Conservation (phyloP, 2,797 vertebrate genomes). For the Crenichthys baileyi region DNA sequence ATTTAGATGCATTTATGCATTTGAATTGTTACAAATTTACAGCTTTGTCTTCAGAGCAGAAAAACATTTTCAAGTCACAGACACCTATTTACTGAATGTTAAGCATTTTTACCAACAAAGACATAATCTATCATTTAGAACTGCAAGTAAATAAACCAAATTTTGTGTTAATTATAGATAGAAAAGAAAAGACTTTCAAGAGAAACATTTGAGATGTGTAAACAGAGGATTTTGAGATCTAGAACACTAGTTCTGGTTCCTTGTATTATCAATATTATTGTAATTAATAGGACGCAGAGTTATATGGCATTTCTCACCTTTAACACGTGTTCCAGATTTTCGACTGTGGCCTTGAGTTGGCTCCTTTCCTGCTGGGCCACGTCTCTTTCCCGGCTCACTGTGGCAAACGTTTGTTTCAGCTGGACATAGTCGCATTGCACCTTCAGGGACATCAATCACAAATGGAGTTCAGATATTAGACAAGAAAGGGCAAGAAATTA, state of each 20-base stretch:
- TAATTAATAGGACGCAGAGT: background rate
- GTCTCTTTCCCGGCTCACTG: constrained; percentile 85
- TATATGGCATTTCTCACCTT: constrained; percentile 81
- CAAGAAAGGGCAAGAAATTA: constrained; percentile 2
- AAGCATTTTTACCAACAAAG: no score
- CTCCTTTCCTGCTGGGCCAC: constrained; percentile 83
- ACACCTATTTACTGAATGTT: no score
- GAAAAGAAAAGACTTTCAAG: no score
- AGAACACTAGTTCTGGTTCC: background rate
- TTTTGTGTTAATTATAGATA: no score
- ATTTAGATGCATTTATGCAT: background rate
- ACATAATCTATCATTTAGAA: no score
- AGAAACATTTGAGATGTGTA: background rate
- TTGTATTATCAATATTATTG: background rate
- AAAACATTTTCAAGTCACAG: background rate
- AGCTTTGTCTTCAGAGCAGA: background rate
- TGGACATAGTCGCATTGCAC: constrained; percentile 86
- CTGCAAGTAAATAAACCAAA: no score
- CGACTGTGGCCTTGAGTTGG: constrained; percentile 89
- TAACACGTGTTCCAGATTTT: constrained; percentile 92
- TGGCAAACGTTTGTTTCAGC: constrained; percentile 77
- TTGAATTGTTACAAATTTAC: background rate
- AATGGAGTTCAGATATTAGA: background rate
- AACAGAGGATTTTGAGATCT: background rate
- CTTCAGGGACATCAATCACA: constrained; percentile 62